These are phyloP conservation scores for Gymnopithys bicolor DNA, from an alignment of 2,797 vertebrate species.

Conservation along the genomic window DNA sequence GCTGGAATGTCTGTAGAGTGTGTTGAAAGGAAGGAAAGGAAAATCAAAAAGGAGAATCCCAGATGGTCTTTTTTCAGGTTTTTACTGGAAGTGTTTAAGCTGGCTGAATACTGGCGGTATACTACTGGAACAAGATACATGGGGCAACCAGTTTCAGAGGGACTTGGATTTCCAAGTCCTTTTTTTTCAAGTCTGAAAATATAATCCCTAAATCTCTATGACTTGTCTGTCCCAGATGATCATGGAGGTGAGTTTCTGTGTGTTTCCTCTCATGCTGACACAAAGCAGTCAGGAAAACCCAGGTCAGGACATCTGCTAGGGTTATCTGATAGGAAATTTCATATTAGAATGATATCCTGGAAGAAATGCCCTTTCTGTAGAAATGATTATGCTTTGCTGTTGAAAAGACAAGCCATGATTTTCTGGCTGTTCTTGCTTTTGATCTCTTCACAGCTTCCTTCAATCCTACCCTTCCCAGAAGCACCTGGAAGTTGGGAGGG, in stretches of 20 bases:
- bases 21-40: not conserved
- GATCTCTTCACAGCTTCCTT: not conserved
- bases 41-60: constrained; percentile 17
- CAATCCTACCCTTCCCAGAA: not conserved
- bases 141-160: not conserved
- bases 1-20: not conserved
- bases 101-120: not conserved
- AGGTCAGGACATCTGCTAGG: constrained; percentile 28
- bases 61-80: constrained; percentile 23
- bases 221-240: not conserved
- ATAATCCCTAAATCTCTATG: not conserved
- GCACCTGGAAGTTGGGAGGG: not conserved
- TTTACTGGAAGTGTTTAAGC: not conserved
- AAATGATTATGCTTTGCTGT: not conserved
- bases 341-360: constrained; percentile 37
- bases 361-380: constrained; percentile 29
- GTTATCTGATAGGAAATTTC: constrained; percentile 54
- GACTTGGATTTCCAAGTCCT: not conserved
- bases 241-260: not conserved
- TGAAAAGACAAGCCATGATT: not conserved
- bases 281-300: constrained; percentile 30
- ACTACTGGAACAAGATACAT: not conserved
- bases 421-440: not conserved
- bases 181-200: not conserved
- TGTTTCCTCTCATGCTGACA: not conserved